A percentile compares a stretch with the other conserved stretches of the same genome.
Conservation (phyloP, 2,797 vertebrate species). For the Chiroxiphia lanceolata region DNA sequence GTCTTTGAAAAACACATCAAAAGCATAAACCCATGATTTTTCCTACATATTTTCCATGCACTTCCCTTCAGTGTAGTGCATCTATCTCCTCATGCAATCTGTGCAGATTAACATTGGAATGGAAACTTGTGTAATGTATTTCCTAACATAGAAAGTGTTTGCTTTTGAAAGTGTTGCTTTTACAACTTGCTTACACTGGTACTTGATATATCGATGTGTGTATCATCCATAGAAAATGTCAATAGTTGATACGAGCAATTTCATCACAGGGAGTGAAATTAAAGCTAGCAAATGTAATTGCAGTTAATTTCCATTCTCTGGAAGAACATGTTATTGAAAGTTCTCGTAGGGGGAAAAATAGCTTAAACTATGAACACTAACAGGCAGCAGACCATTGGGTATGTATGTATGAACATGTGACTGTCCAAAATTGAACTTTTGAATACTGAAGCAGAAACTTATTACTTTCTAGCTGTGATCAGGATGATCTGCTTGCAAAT, state of each 20-base stretch:
- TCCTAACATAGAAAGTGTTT: background rate
- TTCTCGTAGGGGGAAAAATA: background rate
- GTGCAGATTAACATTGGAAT: background rate
- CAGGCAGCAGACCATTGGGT: background rate
- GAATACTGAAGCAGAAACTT: background rate
- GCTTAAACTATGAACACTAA: background rate
- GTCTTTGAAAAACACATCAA: background rate
- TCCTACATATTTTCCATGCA: background rate
- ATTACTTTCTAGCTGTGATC: background rate
- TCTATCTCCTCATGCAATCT: background rate
- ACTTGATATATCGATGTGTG: background rate
- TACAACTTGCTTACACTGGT: background rate
- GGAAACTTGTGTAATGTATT: background rate
- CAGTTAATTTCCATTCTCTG: slow-evolving; percentile 18
- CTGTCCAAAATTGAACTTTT: background rate
- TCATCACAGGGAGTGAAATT: background rate
- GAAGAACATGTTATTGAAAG: background rate
- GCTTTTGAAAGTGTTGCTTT: background rate
- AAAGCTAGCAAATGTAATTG: background rate
- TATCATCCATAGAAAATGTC: slow-evolving; percentile 12
- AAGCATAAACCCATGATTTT: background rate
- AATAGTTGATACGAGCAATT: background rate
- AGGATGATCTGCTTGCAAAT: background rate
- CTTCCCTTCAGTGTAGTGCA: background rate
- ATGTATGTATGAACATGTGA: background rate